phyloP scores from a whole-genome alignment of 2,113 vertebrate species.

The Platysteira castanea region DNA sequence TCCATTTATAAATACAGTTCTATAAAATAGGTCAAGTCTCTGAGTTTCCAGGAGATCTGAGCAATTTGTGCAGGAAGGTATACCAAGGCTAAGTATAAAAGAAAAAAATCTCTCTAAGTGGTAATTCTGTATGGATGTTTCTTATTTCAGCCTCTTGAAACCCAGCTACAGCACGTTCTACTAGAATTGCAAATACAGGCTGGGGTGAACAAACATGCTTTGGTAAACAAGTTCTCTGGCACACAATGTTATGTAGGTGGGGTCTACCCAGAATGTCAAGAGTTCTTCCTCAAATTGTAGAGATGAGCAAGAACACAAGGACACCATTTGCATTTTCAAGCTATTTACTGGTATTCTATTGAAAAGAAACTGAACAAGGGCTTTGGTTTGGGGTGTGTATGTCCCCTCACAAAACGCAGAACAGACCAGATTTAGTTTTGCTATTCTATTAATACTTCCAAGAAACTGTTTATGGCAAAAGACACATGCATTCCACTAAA shows the following conservation, averaged over 20 bases:
- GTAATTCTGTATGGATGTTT: constrained; percentile 46
- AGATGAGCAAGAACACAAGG: not conserved
- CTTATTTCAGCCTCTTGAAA: constrained; percentile 27
- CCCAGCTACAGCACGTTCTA: constrained; percentile 45
- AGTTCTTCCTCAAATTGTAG: not conserved
- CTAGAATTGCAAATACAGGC: constrained; percentile 39
- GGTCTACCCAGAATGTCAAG: not conserved
- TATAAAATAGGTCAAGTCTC: not conserved
- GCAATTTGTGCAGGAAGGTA: not conserved
- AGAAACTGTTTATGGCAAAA: not conserved
- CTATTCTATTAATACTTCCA: not conserved
- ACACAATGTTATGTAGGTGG: constrained; percentile 9
- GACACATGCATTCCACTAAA: not conserved
- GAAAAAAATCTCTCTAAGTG: not conserved
- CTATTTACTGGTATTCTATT: not conserved
- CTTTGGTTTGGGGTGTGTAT: not conserved
- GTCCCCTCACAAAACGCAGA: not conserved
- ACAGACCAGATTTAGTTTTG: not conserved
- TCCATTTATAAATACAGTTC: not conserved
- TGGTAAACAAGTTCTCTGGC: constrained; percentile 47
- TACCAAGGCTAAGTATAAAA: not conserved
- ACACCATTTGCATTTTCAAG: not conserved
- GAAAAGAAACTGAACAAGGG: not conserved
- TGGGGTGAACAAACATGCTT: constrained; percentile 16
- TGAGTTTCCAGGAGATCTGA: constrained; percentile 1